Evolutionary conservation across 1,140 invertebrate species (phyloP).

Genomic region (Orussus abietinus): DNA sequence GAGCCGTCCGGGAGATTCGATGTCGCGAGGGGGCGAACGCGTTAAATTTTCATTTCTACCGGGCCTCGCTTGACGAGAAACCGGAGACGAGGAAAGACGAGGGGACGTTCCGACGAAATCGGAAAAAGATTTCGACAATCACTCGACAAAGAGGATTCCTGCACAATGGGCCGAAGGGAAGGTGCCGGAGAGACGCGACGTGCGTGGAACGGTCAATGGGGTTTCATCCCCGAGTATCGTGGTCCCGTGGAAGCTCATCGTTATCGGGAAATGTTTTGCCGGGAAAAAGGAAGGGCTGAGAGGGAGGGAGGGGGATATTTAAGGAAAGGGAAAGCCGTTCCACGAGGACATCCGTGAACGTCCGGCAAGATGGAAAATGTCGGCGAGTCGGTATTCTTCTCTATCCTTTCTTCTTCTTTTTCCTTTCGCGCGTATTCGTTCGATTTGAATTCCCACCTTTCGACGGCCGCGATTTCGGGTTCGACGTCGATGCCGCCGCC

Average conservation of each 20-base stretch:
- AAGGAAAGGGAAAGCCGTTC: background rate
- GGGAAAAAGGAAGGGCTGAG: conserved; percentile 1
- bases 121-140: conserved; percentile 7
- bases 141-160: background rate
- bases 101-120: conserved; percentile 21
- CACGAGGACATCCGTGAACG: conserved; percentile 5
- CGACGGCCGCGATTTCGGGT: too few species aligned
- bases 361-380: too few species aligned
- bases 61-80: too few species aligned
- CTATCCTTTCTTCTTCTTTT: too few species aligned
- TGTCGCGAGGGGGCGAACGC: too few species aligned
- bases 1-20: too few species aligned
- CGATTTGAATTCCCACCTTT: too few species aligned
- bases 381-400: too few species aligned
- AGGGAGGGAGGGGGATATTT: background rate
- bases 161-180: conserved; percentile 21
- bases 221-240: background rate
- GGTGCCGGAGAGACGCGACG: background rate
- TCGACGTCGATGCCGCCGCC: too few species aligned
- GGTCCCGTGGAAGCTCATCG: background rate
- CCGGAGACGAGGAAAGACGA: too few species aligned
- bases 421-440: too few species aligned
- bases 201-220: conserved; percentile 1
- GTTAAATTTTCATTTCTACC: conserved; percentile 42
- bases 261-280: conserved; percentile 21